Evolutionary conservation across 2,797 vertebrate species (phyloP).

Genomic region (Xenentodon cancila): DNA sequence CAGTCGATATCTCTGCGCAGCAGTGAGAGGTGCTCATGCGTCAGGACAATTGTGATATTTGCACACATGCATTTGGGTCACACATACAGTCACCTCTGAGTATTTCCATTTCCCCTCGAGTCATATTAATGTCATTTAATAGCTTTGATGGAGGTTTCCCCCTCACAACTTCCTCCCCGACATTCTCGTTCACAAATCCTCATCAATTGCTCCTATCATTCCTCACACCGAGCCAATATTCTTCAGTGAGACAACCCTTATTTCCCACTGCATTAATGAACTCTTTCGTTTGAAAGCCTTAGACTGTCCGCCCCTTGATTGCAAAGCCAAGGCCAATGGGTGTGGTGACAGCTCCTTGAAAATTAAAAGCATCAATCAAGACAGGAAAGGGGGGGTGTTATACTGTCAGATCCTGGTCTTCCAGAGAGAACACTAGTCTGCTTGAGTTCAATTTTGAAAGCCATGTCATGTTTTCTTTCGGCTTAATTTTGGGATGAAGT

Average conservation of each 20-base stretch:
- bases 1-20: conserved; percentile 54
- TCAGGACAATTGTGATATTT: conserved; percentile 25
- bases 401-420: conserved; percentile 29
- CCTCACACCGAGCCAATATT: conserved; percentile 61
- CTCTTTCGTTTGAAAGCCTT: conserved; percentile 75
- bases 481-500: not conserved
- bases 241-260: conserved; percentile 60
- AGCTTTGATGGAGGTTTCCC: conserved; percentile 57
- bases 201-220: conserved; percentile 72
- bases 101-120: conserved; percentile 46
- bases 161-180: conserved; percentile 29
- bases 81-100: conserved; percentile 19
- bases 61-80: conserved; percentile 13
- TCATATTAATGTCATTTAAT: conserved; percentile 71
- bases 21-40: conserved; percentile 17
- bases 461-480: conserved; percentile 11
- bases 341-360: conserved; percentile 68
- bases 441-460: conserved; percentile 28
- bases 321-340: conserved; percentile 67
- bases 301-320: conserved; percentile 66
- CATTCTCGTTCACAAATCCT: conserved; percentile 66
- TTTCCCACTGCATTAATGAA: conserved; percentile 75
- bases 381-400: conserved; percentile 6
- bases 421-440: not conserved
- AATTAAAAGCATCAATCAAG: conserved; percentile 81